Conservation (phyloP, 2,113 vertebrate genomes). For the Salvator merianae region DNA sequence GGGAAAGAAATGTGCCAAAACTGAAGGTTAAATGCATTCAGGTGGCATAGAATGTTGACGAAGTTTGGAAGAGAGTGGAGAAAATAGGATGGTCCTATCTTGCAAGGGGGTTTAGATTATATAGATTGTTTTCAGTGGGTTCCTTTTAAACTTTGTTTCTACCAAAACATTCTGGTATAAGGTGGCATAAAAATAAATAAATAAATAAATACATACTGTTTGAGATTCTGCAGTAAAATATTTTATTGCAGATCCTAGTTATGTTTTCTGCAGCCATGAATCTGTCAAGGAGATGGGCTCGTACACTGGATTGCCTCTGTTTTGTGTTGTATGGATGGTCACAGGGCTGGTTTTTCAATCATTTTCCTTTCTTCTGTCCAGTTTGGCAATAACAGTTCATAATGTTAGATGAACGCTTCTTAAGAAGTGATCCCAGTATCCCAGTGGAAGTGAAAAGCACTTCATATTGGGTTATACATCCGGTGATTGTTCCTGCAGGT, state of each 20-base stretch:
- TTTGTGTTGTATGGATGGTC: background rate
- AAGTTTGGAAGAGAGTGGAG: background rate
- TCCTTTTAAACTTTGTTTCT: no score
- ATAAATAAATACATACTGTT: no score
- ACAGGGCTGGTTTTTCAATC: background rate
- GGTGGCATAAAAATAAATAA: background rate
- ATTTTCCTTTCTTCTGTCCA: background rate
- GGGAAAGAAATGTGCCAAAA: no score
- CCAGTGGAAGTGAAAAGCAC: background rate
- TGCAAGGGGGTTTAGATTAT: no score
- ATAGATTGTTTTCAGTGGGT: no score
- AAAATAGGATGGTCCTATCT: background rate
- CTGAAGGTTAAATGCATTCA: background rate
- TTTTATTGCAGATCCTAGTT: background rate
- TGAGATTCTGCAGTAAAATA: background rate
- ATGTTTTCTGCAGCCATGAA: background rate
- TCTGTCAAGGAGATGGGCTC: background rate
- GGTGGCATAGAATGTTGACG: background rate
- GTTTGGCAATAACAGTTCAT: background rate
- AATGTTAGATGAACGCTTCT: background rate
- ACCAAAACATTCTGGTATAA: no score
- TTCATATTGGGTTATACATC: background rate
- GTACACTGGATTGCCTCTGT: background rate
- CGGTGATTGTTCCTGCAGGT: slow-evolving; percentile 5
- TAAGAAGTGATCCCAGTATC: background rate